Base-by-base conservation (phyloP, 1,140 invertebrate species). In the Ladona fulva region DNA sequence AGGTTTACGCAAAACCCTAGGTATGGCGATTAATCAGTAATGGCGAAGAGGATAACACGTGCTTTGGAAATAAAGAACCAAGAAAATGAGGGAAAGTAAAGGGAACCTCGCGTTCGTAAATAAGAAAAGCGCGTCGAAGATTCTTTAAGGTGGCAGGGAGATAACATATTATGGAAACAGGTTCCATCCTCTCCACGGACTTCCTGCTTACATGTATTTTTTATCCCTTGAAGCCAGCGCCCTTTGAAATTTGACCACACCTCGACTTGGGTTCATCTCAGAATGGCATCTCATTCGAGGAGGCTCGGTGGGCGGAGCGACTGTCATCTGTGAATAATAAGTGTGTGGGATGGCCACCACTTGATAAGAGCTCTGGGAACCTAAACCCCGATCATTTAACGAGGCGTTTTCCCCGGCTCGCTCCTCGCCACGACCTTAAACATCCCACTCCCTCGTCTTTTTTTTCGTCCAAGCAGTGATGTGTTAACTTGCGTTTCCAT, bases 251-350 rank as follows among this genome's bases (percentile, higher is more conserved):
- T 66, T 22, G 52, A 66, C n/a, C 52, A 66, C 52, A 16, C 52
- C 52, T 16, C 52, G 16, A 66, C n/a, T 22, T 12, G 52, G 52
- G 14, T 16, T 66, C 52, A 66, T 66, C 52, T 19, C 52, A 37
- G 29, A 8, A 37, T 37, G 29, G 29, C 52, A 66, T 22, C 52
- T 66, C 52, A 66, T 22, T 22, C 52, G 29, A 16, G 52, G 52
- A 66, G 52, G 52, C 52, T 16, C 3, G 12, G 52, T 22, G 52
- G 52, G 52, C 52, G 52, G 52, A 22, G 16, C 52, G 52, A 66
- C 52, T 66, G 52, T 66, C 52, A 66, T 66, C 52, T 66, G 52
- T 66, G 52, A 66, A 66, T 66, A 66, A 66, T 66, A 66, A 66
- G 52, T 22, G 52, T 22, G 14, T 5, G 16, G 52, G 16, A 22